phyloP scores from a whole-genome alignment of 1,140 invertebrate genomes.

The Cydia splendana region DNA sequence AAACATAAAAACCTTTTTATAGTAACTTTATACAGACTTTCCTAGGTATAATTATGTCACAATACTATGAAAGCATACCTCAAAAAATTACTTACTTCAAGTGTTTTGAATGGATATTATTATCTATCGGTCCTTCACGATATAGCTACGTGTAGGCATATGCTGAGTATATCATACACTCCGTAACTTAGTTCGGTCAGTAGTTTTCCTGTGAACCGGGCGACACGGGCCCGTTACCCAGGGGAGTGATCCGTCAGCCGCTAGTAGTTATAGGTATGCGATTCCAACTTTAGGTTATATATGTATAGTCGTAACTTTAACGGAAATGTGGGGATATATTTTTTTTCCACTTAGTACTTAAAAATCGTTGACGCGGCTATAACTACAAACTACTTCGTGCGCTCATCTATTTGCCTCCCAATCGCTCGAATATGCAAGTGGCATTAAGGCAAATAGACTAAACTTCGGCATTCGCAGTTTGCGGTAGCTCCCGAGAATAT shows the following conservation, averaged over 20 bases:
- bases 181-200: conserved; percentile 22
- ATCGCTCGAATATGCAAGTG: too few species aligned
- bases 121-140: not conserved
- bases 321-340: not conserved
- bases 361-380: not conserved
- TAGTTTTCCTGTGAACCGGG: conserved; percentile 40
- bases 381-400: too few species aligned
- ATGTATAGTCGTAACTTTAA: not conserved
- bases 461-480: too few species aligned
- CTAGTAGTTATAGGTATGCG: conserved; percentile 6
- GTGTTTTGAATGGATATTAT: too few species aligned
- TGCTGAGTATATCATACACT: not conserved
- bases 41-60: too few species aligned
- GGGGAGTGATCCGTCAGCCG: conserved; percentile 63
- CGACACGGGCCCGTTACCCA: conserved; percentile 47
- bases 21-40: too few species aligned
- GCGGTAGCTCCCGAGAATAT: too few species aligned
- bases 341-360: not conserved
- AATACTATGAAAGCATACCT: too few species aligned
- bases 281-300: conserved; percentile 7
- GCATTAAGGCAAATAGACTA: too few species aligned
- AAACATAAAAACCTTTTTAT: too few species aligned
- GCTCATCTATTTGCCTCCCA: too few species aligned
- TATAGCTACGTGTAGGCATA: not conserved
- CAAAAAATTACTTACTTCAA: too few species aligned